Evolutionary conservation across 1,140 invertebrate species (phyloP).

Genomic region (Penaeus indicus): DNA sequence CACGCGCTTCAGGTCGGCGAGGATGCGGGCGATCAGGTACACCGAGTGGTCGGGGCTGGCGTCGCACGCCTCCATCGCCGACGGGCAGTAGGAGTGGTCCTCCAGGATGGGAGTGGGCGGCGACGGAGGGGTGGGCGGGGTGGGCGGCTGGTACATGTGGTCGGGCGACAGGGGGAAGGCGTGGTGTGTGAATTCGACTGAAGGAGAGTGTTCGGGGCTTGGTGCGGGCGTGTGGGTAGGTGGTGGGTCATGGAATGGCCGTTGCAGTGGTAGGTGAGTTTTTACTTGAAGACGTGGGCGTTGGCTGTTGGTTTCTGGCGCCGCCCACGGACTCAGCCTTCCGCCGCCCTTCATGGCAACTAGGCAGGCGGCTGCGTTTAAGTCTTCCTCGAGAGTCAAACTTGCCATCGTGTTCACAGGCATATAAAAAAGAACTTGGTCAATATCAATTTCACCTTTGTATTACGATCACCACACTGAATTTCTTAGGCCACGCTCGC

Average conservation of each 20-base stretch:
- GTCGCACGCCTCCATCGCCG: slow-evolving; percentile 39
- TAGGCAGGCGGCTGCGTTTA: slow-evolving; percentile 51
- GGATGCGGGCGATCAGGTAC: slow-evolving; percentile 74
- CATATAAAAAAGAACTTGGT: slow-evolving; percentile 14
- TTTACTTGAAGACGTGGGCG: slow-evolving; percentile 60
- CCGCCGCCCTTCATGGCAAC: slow-evolving; percentile 57
- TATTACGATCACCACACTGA: slow-evolving; percentile 1
- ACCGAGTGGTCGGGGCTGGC: slow-evolving; percentile 67
- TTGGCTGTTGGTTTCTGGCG: slow-evolving; percentile 47
- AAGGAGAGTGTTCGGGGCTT: slow-evolving; percentile 56
- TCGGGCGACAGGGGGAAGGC: slow-evolving; percentile 45
- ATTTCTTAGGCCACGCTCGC: slow-evolving; percentile 21
- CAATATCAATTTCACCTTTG: background rate
- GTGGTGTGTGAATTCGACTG: slow-evolving; percentile 52
- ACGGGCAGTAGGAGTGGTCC: slow-evolving; percentile 39
- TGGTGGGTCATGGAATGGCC: slow-evolving; percentile 49
- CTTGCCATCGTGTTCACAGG: slow-evolving; percentile 44
- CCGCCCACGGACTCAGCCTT: slow-evolving; percentile 46
- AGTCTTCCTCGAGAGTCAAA: slow-evolving; percentile 49
- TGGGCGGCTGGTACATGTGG: slow-evolving; percentile 58
- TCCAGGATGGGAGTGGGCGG: slow-evolving; percentile 47
- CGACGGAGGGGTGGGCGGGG: slow-evolving; percentile 56
- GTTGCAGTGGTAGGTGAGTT: slow-evolving; percentile 47
- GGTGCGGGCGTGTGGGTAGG: slow-evolving; percentile 58
- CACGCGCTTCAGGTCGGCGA: slow-evolving; percentile 75